phyloP scores from a whole-genome alignment of 1,140 invertebrate species.

The Ceratitis capitata region DNA sequence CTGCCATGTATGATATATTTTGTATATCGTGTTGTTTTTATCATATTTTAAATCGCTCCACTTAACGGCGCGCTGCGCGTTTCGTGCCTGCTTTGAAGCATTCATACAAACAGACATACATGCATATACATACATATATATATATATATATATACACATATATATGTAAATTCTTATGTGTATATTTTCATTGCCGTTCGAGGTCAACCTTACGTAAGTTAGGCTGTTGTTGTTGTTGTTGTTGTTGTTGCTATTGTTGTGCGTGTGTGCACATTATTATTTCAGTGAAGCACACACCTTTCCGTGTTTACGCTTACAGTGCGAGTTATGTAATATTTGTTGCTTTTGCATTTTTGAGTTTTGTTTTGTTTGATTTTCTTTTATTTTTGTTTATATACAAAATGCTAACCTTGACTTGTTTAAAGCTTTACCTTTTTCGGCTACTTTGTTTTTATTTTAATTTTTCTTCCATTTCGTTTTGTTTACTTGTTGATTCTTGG shows the following conservation, averaged over 20 bases:
- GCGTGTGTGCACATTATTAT: constrained; percentile 7
- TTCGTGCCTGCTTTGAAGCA: too few relatives aligned
- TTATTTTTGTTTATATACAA: neutral
- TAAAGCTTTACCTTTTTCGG: constrained; percentile 5
- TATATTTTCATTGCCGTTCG: neutral
- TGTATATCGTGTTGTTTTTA: neutral
- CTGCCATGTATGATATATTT: neutral
- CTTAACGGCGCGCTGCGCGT: neutral
- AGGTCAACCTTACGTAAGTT: constrained; percentile 34
- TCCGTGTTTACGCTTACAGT: neutral
- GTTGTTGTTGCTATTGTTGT: too few relatives aligned
- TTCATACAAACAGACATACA: too few relatives aligned
- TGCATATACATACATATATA: too few relatives aligned
- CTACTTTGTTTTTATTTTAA: neutral
- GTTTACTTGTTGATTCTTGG: constrained; percentile 32
- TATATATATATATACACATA: too few relatives aligned
- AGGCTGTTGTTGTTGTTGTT: too few relatives aligned
- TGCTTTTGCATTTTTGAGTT: neutral
- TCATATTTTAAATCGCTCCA: neutral
- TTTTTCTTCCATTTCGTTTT: neutral
- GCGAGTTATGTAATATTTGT: neutral
- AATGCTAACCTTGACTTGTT: constrained; percentile 1
- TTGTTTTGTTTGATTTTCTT: neutral
- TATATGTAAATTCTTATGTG: too few relatives aligned
- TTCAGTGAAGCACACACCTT: neutral